Base-by-base conservation (phyloP, 2,888 invertebrate genomes). In the Lasioglossum zephyrum region DNA sequence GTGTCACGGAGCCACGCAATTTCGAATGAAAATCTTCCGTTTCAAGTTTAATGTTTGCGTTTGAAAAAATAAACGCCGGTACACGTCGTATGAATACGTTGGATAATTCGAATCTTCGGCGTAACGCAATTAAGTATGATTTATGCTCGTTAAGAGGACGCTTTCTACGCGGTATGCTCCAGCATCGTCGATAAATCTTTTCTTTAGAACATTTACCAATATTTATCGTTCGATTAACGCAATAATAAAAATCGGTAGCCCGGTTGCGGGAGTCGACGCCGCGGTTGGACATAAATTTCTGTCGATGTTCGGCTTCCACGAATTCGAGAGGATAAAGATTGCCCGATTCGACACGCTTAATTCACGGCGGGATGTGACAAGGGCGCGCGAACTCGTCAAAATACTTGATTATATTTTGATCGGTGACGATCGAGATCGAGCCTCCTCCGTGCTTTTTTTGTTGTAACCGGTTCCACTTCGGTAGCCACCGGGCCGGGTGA, bases 171-270 rank as follows among this genome's bases (percentile, higher is more conserved):
- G 22, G 47, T 31, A 11, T 16, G 13, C 22, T 22, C 6, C 39
- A n/a, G n/a, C 39, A 13, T 69, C 9, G 39, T n/a, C 39, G 74
- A 18, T 79, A 79, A 79, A 79, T 79, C 74, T 53, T 26, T 69
- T 39, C 72, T 2, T 11, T 18, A 31, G 41, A 16, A 72, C 26
- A 39, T 70, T 53, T 57, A 9, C 73, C 6, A 44, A 44, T 44
- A 75, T 69, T 80, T 75, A 69, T 77, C 70, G 44, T 47, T n/a
- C 47, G 36, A 63, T 79, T 74, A 49, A 63, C 31, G 63, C 73
- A 44, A 63, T 36, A 60, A 39, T n/a, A n/a, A 36, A 81, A 75
- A 47, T 77, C 47, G 57, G 22, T n/a, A 26, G 16, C 11, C 11
- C 18, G 11, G 11, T 41, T 36, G 9, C 41, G n/a, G 31, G 39